phyloP scores from a whole-genome alignment of 1,140 invertebrate genomes.

The Spodoptera frugiperda region DNA sequence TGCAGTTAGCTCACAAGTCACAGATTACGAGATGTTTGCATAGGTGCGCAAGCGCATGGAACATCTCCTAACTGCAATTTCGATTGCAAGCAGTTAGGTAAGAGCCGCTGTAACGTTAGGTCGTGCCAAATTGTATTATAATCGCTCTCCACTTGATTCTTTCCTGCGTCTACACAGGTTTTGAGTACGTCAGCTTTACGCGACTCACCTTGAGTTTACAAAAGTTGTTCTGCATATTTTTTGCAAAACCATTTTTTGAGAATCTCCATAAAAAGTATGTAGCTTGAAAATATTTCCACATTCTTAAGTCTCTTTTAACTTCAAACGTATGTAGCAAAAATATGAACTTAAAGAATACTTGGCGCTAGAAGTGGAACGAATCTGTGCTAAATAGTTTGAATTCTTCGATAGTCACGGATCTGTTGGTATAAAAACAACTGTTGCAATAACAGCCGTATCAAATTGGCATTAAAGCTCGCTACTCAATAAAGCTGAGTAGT shows the following conservation, averaged over 20 bases:
- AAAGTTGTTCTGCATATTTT: not conserved
- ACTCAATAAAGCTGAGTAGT: not conserved
- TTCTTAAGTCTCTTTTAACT: no score
- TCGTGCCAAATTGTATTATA: conserved; percentile 29
- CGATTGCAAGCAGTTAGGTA: conserved; percentile 17
- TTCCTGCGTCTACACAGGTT: not conserved
- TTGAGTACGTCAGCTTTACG: not conserved
- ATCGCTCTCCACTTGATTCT: conserved; percentile 10
- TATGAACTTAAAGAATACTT: no score
- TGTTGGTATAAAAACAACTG: not conserved
- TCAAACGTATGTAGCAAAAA: no score
- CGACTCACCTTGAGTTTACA: conserved; percentile 2
- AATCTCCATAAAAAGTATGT: not conserved
- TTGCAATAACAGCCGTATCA: not conserved
- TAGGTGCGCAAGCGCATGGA: conserved; percentile 13
- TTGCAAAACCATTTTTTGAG: not conserved
- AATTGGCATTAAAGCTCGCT: not conserved
- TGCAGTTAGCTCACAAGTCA: conserved; percentile 19
- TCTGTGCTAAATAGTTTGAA: not conserved
- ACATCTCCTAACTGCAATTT: conserved; percentile 31
- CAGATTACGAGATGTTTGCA: conserved; percentile 36
- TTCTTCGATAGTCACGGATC: not conserved
- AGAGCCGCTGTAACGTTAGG: conserved; percentile 8
- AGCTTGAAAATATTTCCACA: no score
- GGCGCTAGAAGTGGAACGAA: not conserved